Conservation (phyloP, 2,888 invertebrate genomes). For the Lasius fuliginosus region DNA sequence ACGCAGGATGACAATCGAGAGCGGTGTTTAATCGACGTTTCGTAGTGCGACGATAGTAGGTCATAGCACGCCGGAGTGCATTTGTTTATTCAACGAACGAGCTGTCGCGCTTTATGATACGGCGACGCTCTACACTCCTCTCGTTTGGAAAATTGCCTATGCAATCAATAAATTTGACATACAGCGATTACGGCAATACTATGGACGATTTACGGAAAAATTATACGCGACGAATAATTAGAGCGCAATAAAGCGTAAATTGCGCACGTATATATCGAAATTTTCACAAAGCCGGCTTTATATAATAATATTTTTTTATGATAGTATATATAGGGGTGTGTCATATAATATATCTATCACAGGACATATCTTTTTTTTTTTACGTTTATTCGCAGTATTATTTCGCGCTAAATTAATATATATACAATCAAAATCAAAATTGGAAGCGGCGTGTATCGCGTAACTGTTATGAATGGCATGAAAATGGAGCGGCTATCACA, state of each 20-base stretch:
- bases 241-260: background rate
- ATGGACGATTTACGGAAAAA: constrained; percentile 37
- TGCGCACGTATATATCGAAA: background rate
- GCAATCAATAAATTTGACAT: constrained; percentile 47
- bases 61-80: constrained; percentile 47
- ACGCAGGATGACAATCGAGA: constrained; percentile 67
- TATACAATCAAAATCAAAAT: background rate
- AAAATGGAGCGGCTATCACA: background rate
- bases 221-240: constrained; percentile 20
- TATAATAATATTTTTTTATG: background rate
- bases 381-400: constrained; percentile 24
- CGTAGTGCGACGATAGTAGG: constrained; percentile 63
- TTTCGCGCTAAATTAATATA: constrained; percentile 15
- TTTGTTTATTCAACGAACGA: constrained; percentile 60
- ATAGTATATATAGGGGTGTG: background rate
- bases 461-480: constrained; percentile 1
- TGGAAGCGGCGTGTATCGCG: background rate
- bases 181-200: constrained; percentile 23
- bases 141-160: constrained; percentile 53
- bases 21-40: constrained; percentile 65
- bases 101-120: constrained; percentile 54
- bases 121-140: constrained; percentile 1
- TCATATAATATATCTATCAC: too few species aligned
- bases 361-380: too few species aligned
- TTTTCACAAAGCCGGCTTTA: background rate